Base-by-base conservation (phyloP, 2,113 vertebrate genomes). In the Chamaea fasciata region DNA sequence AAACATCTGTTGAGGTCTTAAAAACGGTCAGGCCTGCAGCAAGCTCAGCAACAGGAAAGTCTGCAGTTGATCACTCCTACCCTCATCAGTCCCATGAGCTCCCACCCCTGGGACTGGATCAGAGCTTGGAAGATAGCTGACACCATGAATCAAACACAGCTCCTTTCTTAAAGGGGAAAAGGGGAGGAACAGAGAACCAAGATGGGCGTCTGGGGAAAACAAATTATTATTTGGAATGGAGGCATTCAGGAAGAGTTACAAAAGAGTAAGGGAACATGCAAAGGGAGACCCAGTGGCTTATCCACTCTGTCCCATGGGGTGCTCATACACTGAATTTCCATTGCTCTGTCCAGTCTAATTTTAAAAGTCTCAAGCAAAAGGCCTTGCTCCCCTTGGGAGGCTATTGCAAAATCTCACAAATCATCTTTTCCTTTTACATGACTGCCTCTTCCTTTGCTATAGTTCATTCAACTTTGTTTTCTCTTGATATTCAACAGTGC, bases 1-100 rank as follows among this genome's bases (percentile, higher is more conserved):
- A 98, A 98, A 98, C 98, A 98, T 97, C 98, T 98, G 98, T 95
- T 96, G 94, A 97, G 98, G 97, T 97, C 97, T 98, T 98, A 97
- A 97, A 97, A 98, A 94, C 9, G 33, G 92, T 95, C 97, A 96
- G 94, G 98, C 96, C 96, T 92, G 97, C 97, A 97, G 97, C 97
- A 97, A 97, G 96, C 97, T 96, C 96, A 98, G 98, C 97, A 97
- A 98, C 96, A 97, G 97, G 97, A 96, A 98, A 97, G 96, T 89
- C 97, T 98, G 97, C 91, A 94, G 95, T 94, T 96, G 97, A 97
- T 98, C 97, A 97, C 88, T 96, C 92, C 78, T 94, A 87, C 94
- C 96, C 96, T 88, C 73, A 67, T 92, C 95, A 90, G 90, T 74
- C 84, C 94, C 57, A 44, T 15, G 42, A 94, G 91, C 82, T 81